Base-by-base conservation (phyloP, 2,797 vertebrate species). In the Protosalanx chinensis region DNA sequence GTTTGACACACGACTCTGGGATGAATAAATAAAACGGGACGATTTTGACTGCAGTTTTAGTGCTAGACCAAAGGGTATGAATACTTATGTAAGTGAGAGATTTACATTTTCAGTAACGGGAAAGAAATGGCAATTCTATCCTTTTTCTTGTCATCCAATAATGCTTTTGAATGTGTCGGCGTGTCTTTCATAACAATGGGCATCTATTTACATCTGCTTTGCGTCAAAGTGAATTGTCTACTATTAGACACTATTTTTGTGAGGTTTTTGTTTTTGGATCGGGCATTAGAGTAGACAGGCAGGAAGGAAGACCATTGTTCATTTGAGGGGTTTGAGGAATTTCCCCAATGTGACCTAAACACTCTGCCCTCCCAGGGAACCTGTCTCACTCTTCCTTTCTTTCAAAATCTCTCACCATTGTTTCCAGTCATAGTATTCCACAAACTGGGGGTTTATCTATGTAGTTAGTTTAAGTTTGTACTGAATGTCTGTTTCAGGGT, bases 251-350 rank as follows among this genome's bases (percentile, higher is more conserved):
- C 49, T 27, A 13, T 70, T 65, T 69, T 15, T 74, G 76, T 2
- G 10, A 6, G 71, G 65, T 13, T 23, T 69, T 59, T 68, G 65
- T 71, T 67, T 23, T 79, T 81, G 41, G 10, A 74, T 85, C 66
- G 62, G 35, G 68, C 37, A 72, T 78, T 80, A 76, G 75, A 65
- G 67, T 73, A 78, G 72, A 79, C 72, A 71, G 72, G 27, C 79
- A 87, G 87, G 87, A 87, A 88, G 87, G 85, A 88, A 87, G 79
- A 33, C 82, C 72, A 87, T 89, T 89, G 88, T 90, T 85, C 76
- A 64, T 62, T 72, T 57, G 35, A 79, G 76, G 58, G 64, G 75
- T 77, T 78, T 49, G 63, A 75, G 76, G 81, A 79, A 73, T 86
- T 88, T 85, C 81, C 82, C 82, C 0, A 10, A 69, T 56, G 67